Evolutionary conservation across 2,797 vertebrate genomes (phyloP).

Genomic region (Coregonus suidteri): DNA sequence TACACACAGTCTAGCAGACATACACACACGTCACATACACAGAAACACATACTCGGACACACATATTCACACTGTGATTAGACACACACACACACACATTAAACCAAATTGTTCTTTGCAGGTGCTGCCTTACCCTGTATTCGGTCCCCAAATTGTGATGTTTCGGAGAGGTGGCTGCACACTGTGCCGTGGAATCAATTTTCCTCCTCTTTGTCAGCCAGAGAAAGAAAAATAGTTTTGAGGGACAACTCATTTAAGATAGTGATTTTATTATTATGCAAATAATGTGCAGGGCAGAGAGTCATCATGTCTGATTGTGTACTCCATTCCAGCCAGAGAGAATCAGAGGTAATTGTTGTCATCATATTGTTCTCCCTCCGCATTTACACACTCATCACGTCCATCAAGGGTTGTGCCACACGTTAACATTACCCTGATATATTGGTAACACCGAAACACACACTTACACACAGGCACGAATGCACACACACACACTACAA

Average conservation of each 20-base stretch:
- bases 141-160: conserved; percentile 1
- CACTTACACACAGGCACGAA: background rate
- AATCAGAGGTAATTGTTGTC: conserved; percentile 58
- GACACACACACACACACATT: background rate
- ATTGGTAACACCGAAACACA: conserved; percentile 27
- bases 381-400: conserved; percentile 36
- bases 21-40: background rate
- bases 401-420: conserved; percentile 48
- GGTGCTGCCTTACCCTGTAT: background rate
- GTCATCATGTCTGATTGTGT: conserved; percentile 57
- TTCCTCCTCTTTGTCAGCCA: conserved; percentile 30
- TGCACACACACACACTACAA: background rate
- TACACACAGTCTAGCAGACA: background rate
- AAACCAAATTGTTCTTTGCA: background rate
- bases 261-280: conserved; percentile 63
- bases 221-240: conserved; percentile 51
- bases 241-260: conserved; percentile 51
- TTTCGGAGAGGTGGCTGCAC: background rate
- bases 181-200: conserved; percentile 1
- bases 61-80: conserved; percentile 2
- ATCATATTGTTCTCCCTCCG: conserved; percentile 5
- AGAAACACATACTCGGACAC: conserved; percentile 2
- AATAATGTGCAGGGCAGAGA: conserved; percentile 42
- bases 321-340: conserved; percentile 52
- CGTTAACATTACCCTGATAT: conserved; percentile 56